Base-by-base conservation (phyloP, 1,140 invertebrate genomes). In the Aradophagus sp. region DNA sequence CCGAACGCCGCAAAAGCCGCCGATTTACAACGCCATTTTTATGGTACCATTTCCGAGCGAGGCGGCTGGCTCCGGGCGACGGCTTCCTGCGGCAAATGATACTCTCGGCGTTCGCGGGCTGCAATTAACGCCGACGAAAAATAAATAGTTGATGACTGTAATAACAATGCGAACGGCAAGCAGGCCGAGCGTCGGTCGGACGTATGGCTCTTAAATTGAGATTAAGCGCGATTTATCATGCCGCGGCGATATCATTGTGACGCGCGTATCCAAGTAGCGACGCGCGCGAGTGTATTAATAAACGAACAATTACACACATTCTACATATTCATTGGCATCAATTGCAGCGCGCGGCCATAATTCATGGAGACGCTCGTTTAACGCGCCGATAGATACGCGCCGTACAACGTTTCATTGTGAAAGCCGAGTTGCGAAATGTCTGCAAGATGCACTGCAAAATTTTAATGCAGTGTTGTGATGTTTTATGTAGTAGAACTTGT, bases 11-110 rank as follows among this genome's bases (percentile, higher is more conserved):
- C 53, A 59, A 67, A 67, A 53, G 56, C n/a, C 53, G 34, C 61
- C 62, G 67, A 66, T 74, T 66, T 67, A 67, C 72, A 67, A 59
- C 61, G 34, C 61, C 29, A 66, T 53, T 70, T 70, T 74, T 70
- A 74, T 62, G 66, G 45, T 62, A 29, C 66, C 50, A 41, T 58
- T 69, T 48, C 11, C 35, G 31, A 27, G 29, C 31, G 19, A 48
- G 36, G 12, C 20, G 27, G 26, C 8, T 45, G 31, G 53, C 61
- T 27, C 10, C 29, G 11, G 44, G 48, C 69, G 61, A 71, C 47
- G 47, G 20, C 15, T 69, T 52, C 55, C 41, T 13, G 20, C 17
- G 34, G 39, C 69, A 58, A 74, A 53, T 68, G 48, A 72, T 63
- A 72, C 58, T 45, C 47, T 17, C 38, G 67, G 17, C 38, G 53